These are phyloP conservation scores for Echinops telfairi DNA, from an alignment of 2,113 vertebrate genomes.

Conservation along the genomic window DNA sequence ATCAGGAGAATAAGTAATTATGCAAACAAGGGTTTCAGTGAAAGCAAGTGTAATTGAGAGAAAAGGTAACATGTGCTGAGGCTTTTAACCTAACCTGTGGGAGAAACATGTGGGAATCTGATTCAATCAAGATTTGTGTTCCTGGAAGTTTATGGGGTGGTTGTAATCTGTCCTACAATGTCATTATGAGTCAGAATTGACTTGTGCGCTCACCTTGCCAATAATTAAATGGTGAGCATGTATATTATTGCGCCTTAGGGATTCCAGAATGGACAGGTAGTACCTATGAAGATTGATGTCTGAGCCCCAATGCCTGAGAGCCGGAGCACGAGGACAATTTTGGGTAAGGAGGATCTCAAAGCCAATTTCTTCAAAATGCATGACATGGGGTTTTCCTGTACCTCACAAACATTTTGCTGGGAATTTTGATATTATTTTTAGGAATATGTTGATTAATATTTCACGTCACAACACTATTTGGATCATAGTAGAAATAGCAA, in stretches of 20 bases:
- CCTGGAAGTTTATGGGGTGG: too few species aligned
- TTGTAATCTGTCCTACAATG: too few species aligned
- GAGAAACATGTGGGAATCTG: too few species aligned
- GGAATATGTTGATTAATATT: neutral
- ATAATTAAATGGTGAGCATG: neutral
- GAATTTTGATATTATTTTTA: neutral
- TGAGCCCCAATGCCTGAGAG: too few species aligned
- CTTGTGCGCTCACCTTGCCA: neutral
- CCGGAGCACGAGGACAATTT: rapidly evolving
- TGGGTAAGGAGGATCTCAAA: too few species aligned
- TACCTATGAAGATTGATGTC: rapidly evolving
- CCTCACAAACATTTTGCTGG: neutral
- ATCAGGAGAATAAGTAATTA: neutral
- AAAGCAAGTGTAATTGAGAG: neutral
- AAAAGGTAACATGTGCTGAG: neutral
- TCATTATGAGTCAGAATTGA: too few species aligned
- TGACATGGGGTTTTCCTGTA: neutral
- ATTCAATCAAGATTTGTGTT: too few species aligned
- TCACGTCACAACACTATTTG: neutral
- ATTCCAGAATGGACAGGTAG: rapidly evolving
- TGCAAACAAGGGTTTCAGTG: neutral
- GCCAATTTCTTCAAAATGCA: neutral
- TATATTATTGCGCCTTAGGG: too few species aligned
- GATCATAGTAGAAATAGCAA: neutral
- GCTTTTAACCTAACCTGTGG: too few species aligned